Conservation (phyloP, 2,888 invertebrate genomes). For the Aporophyla lueneburgensis region DNA sequence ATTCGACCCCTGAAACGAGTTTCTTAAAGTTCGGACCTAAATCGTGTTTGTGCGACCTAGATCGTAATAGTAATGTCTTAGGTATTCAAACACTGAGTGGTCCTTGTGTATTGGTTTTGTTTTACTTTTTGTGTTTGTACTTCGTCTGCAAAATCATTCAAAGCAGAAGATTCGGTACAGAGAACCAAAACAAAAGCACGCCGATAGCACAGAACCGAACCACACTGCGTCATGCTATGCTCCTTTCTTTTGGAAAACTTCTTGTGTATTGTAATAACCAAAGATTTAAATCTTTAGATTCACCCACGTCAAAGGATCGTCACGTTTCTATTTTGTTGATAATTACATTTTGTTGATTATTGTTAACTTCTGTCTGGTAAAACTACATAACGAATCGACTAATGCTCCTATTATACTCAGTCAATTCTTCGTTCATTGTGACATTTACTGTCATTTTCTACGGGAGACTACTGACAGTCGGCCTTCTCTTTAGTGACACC, state of each 20-base stretch:
- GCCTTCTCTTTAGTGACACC: too few species aligned
- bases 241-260: background rate
- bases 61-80: background rate
- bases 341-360: background rate
- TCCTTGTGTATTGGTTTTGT: slow-evolving; percentile 8
- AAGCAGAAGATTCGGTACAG: slow-evolving; percentile 1
- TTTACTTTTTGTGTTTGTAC: background rate
- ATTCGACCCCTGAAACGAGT: slow-evolving; percentile 39
- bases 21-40: slow-evolving; percentile 30
- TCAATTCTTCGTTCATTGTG: too few species aligned
- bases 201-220: background rate
- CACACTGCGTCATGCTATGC: background rate
- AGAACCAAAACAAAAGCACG: slow-evolving; percentile 8
- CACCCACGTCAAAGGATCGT: background rate
- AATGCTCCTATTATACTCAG: too few species aligned
- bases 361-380: too few species aligned
- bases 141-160: background rate
- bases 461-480: too few species aligned
- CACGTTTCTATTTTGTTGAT: background rate
- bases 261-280: background rate
- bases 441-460: too few species aligned
- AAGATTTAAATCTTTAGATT: background rate
- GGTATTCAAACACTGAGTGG: background rate
- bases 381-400: too few species aligned
- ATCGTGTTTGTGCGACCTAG: slow-evolving; percentile 10